These are phyloP conservation scores for Myiothlypis chrysogaster DNA, from an alignment of 2,797 vertebrate species.

Conservation along the genomic window DNA sequence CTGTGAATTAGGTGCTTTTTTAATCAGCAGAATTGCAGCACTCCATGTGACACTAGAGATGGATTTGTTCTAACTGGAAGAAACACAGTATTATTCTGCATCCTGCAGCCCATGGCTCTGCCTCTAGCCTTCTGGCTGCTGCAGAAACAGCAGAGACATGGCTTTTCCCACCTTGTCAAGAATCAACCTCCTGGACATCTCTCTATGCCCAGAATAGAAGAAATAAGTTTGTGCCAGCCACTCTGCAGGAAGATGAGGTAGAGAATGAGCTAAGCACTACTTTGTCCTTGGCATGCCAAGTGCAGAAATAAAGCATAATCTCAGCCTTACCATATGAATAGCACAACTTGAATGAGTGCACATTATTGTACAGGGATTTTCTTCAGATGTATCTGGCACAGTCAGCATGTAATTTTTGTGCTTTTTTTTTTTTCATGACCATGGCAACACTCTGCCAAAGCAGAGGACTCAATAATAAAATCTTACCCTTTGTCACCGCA, in stretches of 20 bases:
- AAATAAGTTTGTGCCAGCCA: neutral
- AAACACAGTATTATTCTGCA: rapidly evolving
- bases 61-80: neutral
- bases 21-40: neutral
- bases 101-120: neutral
- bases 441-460: neutral
- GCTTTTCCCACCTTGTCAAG: neutral
- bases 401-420: neutral
- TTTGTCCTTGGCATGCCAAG: neutral
- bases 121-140: neutral
- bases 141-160: neutral
- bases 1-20: neutral
- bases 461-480: neutral
- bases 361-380: neutral
- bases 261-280: neutral
- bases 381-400: neutral
- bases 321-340: neutral
- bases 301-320: neutral
- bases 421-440: neutral
- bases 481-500: neutral
- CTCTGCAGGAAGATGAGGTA: neutral
- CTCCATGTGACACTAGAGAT: neutral
- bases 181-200: neutral
- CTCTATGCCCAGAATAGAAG: neutral
- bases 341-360: neutral